Evolutionary conservation across 2,888 invertebrate genomes (phyloP).

Genomic region (Epinotia demarniana): DNA sequence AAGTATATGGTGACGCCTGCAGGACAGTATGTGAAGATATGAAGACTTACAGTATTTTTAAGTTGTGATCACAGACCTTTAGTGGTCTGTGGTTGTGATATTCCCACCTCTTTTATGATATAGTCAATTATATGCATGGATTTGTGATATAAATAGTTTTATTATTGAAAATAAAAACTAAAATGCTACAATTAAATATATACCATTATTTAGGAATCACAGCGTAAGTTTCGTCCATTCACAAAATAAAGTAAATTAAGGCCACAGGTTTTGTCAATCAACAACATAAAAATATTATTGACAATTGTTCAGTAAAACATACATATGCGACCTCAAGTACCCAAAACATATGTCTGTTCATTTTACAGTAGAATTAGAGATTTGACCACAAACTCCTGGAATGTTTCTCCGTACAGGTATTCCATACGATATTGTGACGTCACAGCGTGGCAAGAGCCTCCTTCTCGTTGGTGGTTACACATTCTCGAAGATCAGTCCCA

Average conservation of each 20-base stretch:
- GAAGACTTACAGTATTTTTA: background rate
- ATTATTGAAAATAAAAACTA: no score
- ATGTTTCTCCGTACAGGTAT: conserved; percentile 39
- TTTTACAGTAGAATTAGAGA: background rate
- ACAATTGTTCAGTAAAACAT: background rate
- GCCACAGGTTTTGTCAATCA: no score
- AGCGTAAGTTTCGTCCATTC: no score
- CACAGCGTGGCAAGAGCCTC: conserved; percentile 58
- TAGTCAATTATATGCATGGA: no score
- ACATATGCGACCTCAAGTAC: background rate
- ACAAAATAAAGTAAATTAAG: no score
- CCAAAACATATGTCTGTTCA: background rate
- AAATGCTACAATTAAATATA: no score
- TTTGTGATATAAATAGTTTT: no score
- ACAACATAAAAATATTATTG: background rate
- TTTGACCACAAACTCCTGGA: conserved; percentile 2
- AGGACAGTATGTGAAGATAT: conserved; percentile 50
- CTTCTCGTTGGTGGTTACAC: conserved; percentile 59
- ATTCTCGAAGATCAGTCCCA: conserved; percentile 48
- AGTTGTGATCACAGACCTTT: background rate
- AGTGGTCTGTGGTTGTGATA: background rate
- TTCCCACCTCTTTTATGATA: background rate
- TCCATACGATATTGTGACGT: conserved; percentile 51
- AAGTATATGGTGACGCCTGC: conserved; percentile 50
- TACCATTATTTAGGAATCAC: no score